A percentile compares a stretch with the other conserved stretches of the same genome.
Conservation (phyloP, 2,888 invertebrate species). For the Hyppa rectilinea region DNA sequence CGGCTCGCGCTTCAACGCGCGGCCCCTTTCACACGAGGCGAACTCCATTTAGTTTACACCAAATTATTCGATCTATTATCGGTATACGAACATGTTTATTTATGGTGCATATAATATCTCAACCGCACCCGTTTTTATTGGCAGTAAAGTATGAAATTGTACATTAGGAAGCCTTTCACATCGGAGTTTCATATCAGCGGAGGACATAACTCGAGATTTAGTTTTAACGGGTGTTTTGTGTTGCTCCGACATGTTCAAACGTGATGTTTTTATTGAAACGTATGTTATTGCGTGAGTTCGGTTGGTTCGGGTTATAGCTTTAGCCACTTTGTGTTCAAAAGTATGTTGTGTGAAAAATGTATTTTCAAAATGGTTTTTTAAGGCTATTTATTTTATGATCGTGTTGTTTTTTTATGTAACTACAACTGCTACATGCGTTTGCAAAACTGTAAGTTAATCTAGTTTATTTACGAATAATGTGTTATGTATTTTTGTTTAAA, state of each 20-base stretch:
- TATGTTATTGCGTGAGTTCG: conserved; percentile 79
- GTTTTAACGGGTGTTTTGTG: conserved; percentile 83
- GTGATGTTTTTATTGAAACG: conserved; percentile 86
- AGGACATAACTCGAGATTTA: conserved; percentile 86
- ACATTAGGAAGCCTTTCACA: conserved; percentile 88
- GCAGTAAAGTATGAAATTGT: conserved; percentile 88
- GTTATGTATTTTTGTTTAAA: background rate
- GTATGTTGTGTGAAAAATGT: conserved; percentile 60
- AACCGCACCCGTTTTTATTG: conserved; percentile 83
- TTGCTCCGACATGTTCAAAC: conserved; percentile 76
- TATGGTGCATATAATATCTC: conserved; percentile 82
- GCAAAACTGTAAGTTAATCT: conserved; percentile 28
- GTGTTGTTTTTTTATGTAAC: conserved; percentile 50
- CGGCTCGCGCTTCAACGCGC: conserved; percentile 59
- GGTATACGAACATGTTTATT: conserved; percentile 85
- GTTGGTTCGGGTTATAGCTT: conserved; percentile 81
- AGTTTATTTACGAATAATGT: conserved; percentile 9
- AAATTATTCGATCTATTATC: conserved; percentile 87
- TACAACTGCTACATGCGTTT: conserved; percentile 51
- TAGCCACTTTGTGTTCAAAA: conserved; percentile 81
- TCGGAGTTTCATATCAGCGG: conserved; percentile 80
- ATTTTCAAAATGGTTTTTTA: conserved; percentile 38
- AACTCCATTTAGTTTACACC: conserved; percentile 81
- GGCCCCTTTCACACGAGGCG: conserved; percentile 72
- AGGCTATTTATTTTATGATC: conserved; percentile 30